Percentiles rank a stretch among this genome's conserved stretches.
These are phyloP conservation scores for Drosophila sturtevanti DNA, from an alignment of 1,140 invertebrate genomes.

Conservation along the genomic window DNA sequence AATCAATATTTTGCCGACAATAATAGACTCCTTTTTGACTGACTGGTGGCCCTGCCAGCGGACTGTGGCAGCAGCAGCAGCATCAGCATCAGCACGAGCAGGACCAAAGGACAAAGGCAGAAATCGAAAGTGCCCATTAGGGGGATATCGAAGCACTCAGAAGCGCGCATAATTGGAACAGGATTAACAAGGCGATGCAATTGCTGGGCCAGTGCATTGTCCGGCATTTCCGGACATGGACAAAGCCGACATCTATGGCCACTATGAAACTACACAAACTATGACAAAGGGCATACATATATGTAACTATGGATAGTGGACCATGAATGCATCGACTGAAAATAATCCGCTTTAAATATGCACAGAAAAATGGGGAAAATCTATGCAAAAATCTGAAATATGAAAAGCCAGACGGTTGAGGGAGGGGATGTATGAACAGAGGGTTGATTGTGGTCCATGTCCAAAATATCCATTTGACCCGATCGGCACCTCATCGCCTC, in stretches of 20 bases:
- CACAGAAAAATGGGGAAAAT: conserved; percentile 63
- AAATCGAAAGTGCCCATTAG: conserved; percentile 78
- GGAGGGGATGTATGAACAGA: not conserved
- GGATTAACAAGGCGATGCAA: conserved; percentile 77
- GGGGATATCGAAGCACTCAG: conserved; percentile 65
- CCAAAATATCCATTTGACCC: conserved; percentile 62
- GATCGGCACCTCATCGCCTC: conserved; percentile 35
- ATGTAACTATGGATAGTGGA: conserved; percentile 51
- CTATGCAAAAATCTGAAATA: conserved; percentile 40
- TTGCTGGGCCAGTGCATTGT: conserved; percentile 55
- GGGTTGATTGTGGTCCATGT: conserved; percentile 29
- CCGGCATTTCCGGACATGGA: conserved; percentile 55
- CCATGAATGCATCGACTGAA: conserved; percentile 39
- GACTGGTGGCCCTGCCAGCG: too few relatives aligned
- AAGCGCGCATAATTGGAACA: conserved; percentile 75
- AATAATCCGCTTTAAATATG: conserved; percentile 80
- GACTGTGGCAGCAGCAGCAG: conserved; percentile 30
- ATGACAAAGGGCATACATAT: conserved; percentile 12
- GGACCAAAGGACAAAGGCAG: conserved; percentile 45
- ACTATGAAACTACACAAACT: too few relatives aligned
- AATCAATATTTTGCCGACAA: conserved; percentile 77
- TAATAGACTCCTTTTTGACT: conserved; percentile 33
- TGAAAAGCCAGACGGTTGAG: conserved; percentile 16
- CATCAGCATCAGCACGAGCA: conserved; percentile 31
- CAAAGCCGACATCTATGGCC: conserved; percentile 6